Percentiles rank a stretch among this genome's conserved stretches.
These are phyloP conservation scores for Zygothrica quintamaculata DNA, from an alignment of 2,888 invertebrate genomes.

Conservation along the genomic window DNA sequence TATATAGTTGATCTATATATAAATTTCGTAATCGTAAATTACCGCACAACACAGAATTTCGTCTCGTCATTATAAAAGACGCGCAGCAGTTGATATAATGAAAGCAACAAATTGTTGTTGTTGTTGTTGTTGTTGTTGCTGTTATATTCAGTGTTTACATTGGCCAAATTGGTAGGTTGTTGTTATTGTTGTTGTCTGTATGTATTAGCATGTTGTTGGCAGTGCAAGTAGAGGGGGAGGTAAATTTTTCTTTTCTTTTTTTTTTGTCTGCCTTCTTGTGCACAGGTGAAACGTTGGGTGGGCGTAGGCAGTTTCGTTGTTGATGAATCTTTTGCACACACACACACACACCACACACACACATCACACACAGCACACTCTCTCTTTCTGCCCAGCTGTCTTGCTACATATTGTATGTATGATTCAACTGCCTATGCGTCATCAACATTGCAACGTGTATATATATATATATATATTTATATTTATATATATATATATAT, in stretches of 20 bases:
- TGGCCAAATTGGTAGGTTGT: slow-evolving; percentile 51
- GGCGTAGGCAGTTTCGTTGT: slow-evolving; percentile 57
- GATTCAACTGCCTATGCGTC: slow-evolving; percentile 59
- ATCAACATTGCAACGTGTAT: slow-evolving; percentile 40
- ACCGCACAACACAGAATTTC: slow-evolving; percentile 67
- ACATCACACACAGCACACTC: too few species aligned
- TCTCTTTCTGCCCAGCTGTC: slow-evolving; percentile 5
- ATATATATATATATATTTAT: not conserved
- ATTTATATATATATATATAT: slow-evolving; percentile 1
- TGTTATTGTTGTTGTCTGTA: slow-evolving; percentile 39
- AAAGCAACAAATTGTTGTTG: slow-evolving; percentile 46
- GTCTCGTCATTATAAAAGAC: slow-evolving; percentile 65
- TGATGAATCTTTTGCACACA: slow-evolving; percentile 41
- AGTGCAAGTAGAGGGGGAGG: not conserved
- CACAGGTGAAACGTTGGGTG: slow-evolving; percentile 31
- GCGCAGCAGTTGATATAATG: slow-evolving; percentile 49
- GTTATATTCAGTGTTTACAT: slow-evolving; percentile 48
- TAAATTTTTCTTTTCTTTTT: too few species aligned
- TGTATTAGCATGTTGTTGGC: too few species aligned
- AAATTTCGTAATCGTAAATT: slow-evolving; percentile 74
- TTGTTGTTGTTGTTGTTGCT: slow-evolving; percentile 23
- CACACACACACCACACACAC: slow-evolving; percentile 24
- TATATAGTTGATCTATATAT: slow-evolving; percentile 47
- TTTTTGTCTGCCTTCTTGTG: too few species aligned
- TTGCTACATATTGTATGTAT: slow-evolving; percentile 10